These are phyloP conservation scores for Nerophis lumbriciformis DNA, from an alignment of 2,113 vertebrate species.

Conservation along the genomic window DNA sequence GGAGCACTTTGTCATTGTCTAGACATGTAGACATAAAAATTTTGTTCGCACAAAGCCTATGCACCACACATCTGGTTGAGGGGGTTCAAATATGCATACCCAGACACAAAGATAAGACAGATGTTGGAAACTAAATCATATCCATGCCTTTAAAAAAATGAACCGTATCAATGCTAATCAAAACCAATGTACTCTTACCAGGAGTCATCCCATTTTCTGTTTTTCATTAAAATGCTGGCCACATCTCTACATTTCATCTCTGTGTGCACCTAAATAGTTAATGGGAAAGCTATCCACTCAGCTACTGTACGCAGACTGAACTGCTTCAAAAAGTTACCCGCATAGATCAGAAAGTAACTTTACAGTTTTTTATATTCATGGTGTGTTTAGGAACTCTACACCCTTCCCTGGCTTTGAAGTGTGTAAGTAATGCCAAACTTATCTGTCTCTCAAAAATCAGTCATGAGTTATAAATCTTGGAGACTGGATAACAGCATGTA, in stretches of 20 bases:
- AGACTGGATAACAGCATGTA: too few relatives aligned
- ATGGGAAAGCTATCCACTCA: conserved; percentile 61
- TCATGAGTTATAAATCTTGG: neutral
- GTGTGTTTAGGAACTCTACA: conserved; percentile 68
- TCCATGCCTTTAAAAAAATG: conserved; percentile 41
- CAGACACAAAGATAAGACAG: conserved; percentile 23
- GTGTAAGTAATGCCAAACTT: conserved; percentile 52
- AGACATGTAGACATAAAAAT: conserved; percentile 45
- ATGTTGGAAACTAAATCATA: conserved; percentile 49
- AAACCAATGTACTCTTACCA: conserved; percentile 57
- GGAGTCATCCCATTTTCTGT: conserved; percentile 48
- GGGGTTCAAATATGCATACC: conserved; percentile 17
- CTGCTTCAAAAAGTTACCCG: conserved; percentile 65
- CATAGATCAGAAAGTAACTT: conserved; percentile 66
- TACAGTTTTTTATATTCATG: conserved; percentile 69
- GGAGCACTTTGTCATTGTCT: conserved; percentile 53
- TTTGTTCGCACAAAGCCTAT: conserved; percentile 10
- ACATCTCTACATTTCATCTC: conserved; percentile 57
- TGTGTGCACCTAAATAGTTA: conserved; percentile 73
- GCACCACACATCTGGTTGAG: conserved; percentile 19
- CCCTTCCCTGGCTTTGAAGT: conserved; percentile 61
- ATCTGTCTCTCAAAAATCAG: conserved; percentile 34
- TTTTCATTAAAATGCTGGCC: conserved; percentile 72
- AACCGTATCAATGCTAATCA: conserved; percentile 59
- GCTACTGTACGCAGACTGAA: conserved; percentile 53